Base-by-base conservation (phyloP, 2,888 invertebrate genomes). In the Crematogaster levior region DNA sequence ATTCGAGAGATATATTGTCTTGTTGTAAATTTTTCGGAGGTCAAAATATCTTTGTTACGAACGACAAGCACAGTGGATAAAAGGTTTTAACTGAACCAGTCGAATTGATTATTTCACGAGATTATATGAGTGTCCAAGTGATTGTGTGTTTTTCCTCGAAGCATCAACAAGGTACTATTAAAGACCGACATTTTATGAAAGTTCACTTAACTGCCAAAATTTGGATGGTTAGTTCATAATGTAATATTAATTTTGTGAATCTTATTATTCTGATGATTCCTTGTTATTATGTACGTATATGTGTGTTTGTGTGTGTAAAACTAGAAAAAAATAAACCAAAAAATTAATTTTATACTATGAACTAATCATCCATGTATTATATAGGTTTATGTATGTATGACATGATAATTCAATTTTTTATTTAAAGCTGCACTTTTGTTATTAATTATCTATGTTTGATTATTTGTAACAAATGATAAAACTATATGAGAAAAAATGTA, bases 151-250 rank as follows among this genome's bases (percentile, higher is more conserved):
- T 65, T 65, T 43, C 43, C 9, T 27, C 7, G 10, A 27, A 18
- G 7, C 61, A 21, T 61, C 24, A 18, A 43, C 43, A 43, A 63
- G 21, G 24, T 43, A 27, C 10, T 65, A 10, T 27, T 10, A 18
- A 24, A 27, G 24, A 27, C 2, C 43, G 27, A 27, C 18, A 9
- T 43, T 1, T 65, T 43, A 27, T 65, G 18, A 21, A 43, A 65
- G 1, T 43, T 65, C 18, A 6, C 9, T 18, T 10, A 27, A 43
- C 10, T 43, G 63, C 43, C 43, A 24, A 43, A 43, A 43, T 27
- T 43, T 65, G 18, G 2, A 63, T 40, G 61, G 61, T 63, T 37
- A 37, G 60, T 61, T 61, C 3, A n/a, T n/a, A n/a, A n/a, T n/a
- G 6, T 21, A 4, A 60, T 60, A 37, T 61, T 21, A 61, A 37